Base-by-base conservation (phyloP, 1,140 invertebrate genomes). In the Drosophila sp. region DNA sequence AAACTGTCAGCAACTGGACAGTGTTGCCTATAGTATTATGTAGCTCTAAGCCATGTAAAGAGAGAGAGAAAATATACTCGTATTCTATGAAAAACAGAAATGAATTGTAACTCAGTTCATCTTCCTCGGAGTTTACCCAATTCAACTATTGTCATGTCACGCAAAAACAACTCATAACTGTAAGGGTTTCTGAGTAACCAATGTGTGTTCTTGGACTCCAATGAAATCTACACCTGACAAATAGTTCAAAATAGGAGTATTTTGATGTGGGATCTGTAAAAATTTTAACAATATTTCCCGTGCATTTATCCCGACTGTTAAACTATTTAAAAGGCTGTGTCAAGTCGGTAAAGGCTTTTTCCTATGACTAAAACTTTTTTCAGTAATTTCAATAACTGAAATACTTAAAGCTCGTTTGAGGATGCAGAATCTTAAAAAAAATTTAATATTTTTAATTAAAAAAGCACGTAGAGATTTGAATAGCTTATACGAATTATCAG, bases 1-100 rank as follows among this genome's bases (percentile, higher is more conserved):
- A 13, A 38, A 43, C 34, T 51, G 45, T 34, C 65, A 43, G 11
- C 18, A 34, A n/a, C 45, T 48, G 21, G 9, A 29, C 46, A 14
- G 36, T 29, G 25, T 40, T 51, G 13, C 21, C 34, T 9, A 27
- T 34, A 16, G 34, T 29, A 40, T 51, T 56, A 36, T 45, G 18
- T 65, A 16, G 14, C 45, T 27, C n/a, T 5, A 14, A 6, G 7
- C 2, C 25, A 41, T 4, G 14, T 9, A 2, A 32, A 41, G 14
- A 2, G 8, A 14, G 14, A 6, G 43, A 34, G 7, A 50, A 27
- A 27, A 11, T 5, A 36, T 11, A 21, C 21, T 21, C 21, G 7
- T 36, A 36, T 27, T 14, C 32, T 4, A 14, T n/a, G n/a, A n/a
- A n/a, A n/a, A n/a, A 2, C 34, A 36, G 3, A 9, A 38, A 13